Evolutionary conservation across 2,113 vertebrate species (phyloP).

Genomic region (Ifrita kowaldi): DNA sequence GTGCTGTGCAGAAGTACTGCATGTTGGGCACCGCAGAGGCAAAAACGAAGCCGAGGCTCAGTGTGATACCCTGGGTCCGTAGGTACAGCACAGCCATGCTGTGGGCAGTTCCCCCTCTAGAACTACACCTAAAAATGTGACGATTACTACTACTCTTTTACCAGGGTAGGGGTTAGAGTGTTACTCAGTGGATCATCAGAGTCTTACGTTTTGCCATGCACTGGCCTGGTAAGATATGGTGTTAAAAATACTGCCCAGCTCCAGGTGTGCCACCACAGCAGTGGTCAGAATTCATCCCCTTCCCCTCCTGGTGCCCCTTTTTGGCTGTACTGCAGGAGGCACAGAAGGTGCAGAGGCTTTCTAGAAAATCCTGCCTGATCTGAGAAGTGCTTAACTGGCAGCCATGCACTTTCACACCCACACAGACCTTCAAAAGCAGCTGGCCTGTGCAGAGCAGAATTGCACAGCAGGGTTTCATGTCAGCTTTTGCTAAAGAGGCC

Average conservation of each 20-base stretch:
- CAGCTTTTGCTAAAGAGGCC: not conserved
- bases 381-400: not conserved
- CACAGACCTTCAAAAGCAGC: not conserved
- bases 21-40: rapidly evolving
- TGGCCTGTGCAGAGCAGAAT: not conserved
- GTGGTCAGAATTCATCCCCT: not conserved
- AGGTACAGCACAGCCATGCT: not conserved
- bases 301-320: not conserved
- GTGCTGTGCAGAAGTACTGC: not conserved
- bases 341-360: not conserved
- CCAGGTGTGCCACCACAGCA: not conserved
- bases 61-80: rapidly evolving
- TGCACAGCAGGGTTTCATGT: not conserved
- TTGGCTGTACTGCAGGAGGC: not conserved
- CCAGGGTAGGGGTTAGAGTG: rapidly evolving
- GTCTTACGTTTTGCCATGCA: not conserved
- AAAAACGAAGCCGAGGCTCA: rapidly evolving
- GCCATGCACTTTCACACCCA: not conserved
- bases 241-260: not conserved
- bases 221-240: not conserved
- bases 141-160: not conserved
- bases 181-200: not conserved
- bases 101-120: not conserved
- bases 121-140: not conserved
- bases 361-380: not conserved